phyloP scores from a whole-genome alignment of 1,140 invertebrate genomes.

The Sinonovacula constricta region DNA sequence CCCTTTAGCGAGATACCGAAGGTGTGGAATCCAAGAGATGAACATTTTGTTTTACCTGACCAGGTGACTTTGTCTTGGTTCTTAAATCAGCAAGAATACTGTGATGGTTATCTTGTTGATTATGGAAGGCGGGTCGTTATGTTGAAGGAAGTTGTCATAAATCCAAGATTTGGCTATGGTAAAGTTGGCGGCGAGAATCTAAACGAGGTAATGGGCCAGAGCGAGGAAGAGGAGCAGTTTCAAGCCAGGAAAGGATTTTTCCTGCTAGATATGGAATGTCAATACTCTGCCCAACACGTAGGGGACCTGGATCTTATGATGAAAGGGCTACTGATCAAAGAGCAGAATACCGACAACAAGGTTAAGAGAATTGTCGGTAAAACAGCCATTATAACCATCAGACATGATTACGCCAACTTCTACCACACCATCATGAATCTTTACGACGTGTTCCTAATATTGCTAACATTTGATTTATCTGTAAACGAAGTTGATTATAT shows the following conservation, averaged over 20 bases:
- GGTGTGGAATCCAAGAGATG: too few relatives aligned
- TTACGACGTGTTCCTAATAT: constrained; percentile 72
- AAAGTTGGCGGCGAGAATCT: constrained; percentile 69
- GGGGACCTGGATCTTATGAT: constrained; percentile 52
- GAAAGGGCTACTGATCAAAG: constrained; percentile 16
- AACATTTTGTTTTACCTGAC: too few relatives aligned
- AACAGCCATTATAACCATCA: constrained; percentile 54
- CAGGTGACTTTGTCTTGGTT: too few relatives aligned
- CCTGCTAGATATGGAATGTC: constrained; percentile 47
- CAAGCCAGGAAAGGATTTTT: constrained; percentile 63
- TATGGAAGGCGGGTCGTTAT: constrained; percentile 51
- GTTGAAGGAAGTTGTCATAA: constrained; percentile 52
- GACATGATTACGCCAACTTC: constrained; percentile 75
- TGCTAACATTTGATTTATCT: constrained; percentile 64
- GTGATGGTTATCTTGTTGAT: constrained; percentile 38
- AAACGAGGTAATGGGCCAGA: constrained; percentile 66
- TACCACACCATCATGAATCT: constrained; percentile 75
- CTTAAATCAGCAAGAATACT: constrained; percentile 12
- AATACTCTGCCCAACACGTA: constrained; percentile 14
- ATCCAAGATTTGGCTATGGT: constrained; percentile 35
- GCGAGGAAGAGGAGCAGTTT: constrained; percentile 66
- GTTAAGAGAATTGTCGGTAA: background rate
- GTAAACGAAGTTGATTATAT: constrained; percentile 65
- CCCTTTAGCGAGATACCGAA: too few relatives aligned
- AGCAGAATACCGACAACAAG: constrained; percentile 3